Conservation (phyloP, 2,888 invertebrate species). For the Rhimphoctona megacephalus region DNA sequence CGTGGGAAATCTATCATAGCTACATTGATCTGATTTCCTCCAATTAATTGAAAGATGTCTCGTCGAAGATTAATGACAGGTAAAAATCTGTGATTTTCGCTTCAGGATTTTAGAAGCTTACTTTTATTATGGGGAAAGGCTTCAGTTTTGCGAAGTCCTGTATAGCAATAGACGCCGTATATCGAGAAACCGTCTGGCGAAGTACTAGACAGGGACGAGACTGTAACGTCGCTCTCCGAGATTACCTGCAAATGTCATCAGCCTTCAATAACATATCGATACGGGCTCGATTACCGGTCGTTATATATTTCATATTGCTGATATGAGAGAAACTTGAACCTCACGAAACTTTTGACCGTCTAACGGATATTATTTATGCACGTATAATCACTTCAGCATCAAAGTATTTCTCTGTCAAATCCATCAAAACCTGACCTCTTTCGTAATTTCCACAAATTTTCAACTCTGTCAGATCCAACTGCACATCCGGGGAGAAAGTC, state of each 20-base stretch:
- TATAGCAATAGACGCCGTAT: neutral
- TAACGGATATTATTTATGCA: neutral
- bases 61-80: neutral
- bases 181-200: neutral
- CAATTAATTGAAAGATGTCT: neutral
- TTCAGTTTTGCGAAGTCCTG: neutral
- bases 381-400: neutral
- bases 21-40: neutral
- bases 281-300: conserved; percentile 5
- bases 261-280: conserved; percentile 20
- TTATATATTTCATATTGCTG: conserved; percentile 3
- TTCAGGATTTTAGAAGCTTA: neutral
- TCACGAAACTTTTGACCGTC: conserved; percentile 13
- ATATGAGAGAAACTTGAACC: conserved; percentile 40
- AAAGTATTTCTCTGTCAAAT: neutral
- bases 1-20: neutral
- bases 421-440: neutral
- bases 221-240: conserved; percentile 6
- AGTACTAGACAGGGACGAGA: conserved; percentile 14
- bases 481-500: neutral
- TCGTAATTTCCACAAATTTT: neutral
- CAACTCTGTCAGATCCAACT: neutral
- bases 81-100: neutral
- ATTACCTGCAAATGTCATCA: conserved; percentile 49
- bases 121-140: neutral